Evolutionary conservation across 1,140 invertebrate species (phyloP).

Genomic region (Chlorops oryzae): DNA sequence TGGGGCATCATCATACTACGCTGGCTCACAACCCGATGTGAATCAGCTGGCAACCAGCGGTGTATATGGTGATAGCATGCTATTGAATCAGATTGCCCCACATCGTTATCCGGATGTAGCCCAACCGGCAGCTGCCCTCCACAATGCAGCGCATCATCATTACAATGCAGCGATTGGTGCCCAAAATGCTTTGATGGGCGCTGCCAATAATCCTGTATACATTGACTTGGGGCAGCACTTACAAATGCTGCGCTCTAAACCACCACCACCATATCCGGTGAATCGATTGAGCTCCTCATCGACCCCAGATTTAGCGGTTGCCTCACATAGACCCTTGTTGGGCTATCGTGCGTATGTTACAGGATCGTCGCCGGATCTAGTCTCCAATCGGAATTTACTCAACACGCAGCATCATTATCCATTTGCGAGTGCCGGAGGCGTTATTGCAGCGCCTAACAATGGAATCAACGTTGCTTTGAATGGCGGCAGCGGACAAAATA

Average conservation of each 20-base stretch:
- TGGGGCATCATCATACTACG: constrained; percentile 25
- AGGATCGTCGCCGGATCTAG: constrained; percentile 70
- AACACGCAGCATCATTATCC: constrained; percentile 53
- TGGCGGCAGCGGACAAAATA: constrained; percentile 22
- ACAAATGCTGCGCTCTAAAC: constrained; percentile 68
- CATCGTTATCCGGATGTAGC: constrained; percentile 56
- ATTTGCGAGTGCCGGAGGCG: constrained; percentile 27
- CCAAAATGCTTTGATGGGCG: constrained; percentile 3
- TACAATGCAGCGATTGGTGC: neutral
- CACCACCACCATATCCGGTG: constrained; percentile 74
- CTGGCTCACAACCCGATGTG: constrained; percentile 42
- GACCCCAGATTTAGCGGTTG: constrained; percentile 72
- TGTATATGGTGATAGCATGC: constrained; percentile 29
- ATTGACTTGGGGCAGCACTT: constrained; percentile 49
- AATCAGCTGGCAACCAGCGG: constrained; percentile 36
- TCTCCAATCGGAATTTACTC: constrained; percentile 59
- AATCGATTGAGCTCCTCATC: constrained; percentile 67
- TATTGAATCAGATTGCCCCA: constrained; percentile 31
- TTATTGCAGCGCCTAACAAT: constrained; percentile 18
- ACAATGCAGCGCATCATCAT: constrained; percentile 28
- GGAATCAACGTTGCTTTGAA: constrained; percentile 14
- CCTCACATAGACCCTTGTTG: constrained; percentile 50
- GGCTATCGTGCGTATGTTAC: constrained; percentile 59
- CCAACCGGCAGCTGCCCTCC: constrained; percentile 50
- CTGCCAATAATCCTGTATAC: constrained; percentile 5